These are phyloP conservation scores for Ethmia dodecea DNA, from an alignment of 2,888 invertebrate species.

Conservation along the genomic window DNA sequence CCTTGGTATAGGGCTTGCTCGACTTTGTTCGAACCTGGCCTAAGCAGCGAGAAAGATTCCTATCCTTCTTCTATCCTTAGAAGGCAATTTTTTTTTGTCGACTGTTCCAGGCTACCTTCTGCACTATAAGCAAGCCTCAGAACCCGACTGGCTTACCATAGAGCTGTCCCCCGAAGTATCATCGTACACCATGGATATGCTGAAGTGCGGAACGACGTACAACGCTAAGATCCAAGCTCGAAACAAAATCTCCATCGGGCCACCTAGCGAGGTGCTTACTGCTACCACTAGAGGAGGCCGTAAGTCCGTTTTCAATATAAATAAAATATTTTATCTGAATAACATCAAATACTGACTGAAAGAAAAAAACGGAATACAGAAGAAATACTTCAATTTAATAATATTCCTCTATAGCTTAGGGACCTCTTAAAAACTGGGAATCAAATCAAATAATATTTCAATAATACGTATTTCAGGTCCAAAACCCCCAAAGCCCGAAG, in stretches of 20 bases:
- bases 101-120: constrained; percentile 81
- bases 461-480: constrained; percentile 83
- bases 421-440: too few species aligned
- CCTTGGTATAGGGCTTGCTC: too few species aligned
- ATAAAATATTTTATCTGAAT: not conserved
- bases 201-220: constrained; percentile 88
- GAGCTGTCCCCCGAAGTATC: constrained; percentile 86
- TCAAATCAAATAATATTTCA: too few species aligned
- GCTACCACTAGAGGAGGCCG: constrained; percentile 86
- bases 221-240: constrained; percentile 85
- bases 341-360: too few species aligned
- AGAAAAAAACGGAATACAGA: too few species aligned
- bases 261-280: constrained; percentile 81
- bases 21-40: too few species aligned
- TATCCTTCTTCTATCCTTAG: too few species aligned
- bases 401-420: too few species aligned
- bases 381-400: too few species aligned
- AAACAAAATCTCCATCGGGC: constrained; percentile 86
- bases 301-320: constrained; percentile 40
- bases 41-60: too few species aligned
- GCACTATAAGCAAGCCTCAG: constrained; percentile 81
- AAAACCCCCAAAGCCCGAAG: constrained; percentile 82
- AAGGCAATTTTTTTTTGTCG: too few species aligned
- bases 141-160: constrained; percentile 83
- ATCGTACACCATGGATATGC: constrained; percentile 82